Conservation (phyloP, 2,888 invertebrate species). For the Zele albiditarsus region DNA sequence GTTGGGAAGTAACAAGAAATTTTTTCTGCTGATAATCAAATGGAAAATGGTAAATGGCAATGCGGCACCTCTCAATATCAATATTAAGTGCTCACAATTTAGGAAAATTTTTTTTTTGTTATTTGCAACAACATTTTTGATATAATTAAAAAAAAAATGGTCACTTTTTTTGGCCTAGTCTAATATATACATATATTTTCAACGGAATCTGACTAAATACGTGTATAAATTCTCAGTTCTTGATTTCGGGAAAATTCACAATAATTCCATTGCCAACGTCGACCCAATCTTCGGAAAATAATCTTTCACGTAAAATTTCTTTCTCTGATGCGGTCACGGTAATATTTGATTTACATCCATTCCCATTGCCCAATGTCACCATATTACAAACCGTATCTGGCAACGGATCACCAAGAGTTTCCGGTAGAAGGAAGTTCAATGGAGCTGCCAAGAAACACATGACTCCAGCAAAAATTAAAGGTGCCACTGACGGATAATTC, state of each 20-base stretch:
- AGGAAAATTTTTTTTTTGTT: no score
- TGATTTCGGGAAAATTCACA: slow-evolving; percentile 64
- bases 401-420: slow-evolving; percentile 57
- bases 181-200: slow-evolving; percentile 7
- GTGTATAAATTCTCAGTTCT: slow-evolving; percentile 46
- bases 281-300: slow-evolving; percentile 68
- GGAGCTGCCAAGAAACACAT: slow-evolving; percentile 59
- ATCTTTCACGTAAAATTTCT: slow-evolving; percentile 62
- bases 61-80: no score
- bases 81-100: no score
- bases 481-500: slow-evolving; percentile 52
- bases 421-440: slow-evolving; percentile 59
- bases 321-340: slow-evolving; percentile 52
- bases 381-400: slow-evolving; percentile 60
- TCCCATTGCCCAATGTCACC: slow-evolving; percentile 45
- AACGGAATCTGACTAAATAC: slow-evolving; percentile 19
- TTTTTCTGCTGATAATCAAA: no score
- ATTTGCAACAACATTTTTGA: no score
- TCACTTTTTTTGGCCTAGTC: no score
- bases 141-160: no score
- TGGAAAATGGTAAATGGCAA: no score
- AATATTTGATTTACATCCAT: slow-evolving; percentile 39
- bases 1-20: no score
- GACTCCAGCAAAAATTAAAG: slow-evolving; percentile 55
- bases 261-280: slow-evolving; percentile 68